Percentiles rank a stretch among this genome's conserved stretches.
Evolutionary conservation across 2,888 invertebrate genomes (phyloP).

Genomic region (Tillus elongatus): DNA sequence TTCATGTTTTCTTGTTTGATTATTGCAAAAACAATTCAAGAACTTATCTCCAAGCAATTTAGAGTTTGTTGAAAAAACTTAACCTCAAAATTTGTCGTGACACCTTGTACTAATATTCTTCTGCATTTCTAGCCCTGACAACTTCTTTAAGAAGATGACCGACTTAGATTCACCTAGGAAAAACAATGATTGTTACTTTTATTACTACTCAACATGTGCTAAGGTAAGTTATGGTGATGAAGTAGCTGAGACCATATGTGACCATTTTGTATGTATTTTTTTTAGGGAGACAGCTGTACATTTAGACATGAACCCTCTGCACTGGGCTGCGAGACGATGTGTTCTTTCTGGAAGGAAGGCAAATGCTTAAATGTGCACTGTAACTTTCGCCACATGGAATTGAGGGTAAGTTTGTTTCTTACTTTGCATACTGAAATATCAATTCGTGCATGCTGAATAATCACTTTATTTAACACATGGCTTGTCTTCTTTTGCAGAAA

Average conservation of each 20-base stretch:
- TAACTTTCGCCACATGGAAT: slow-evolving; percentile 77
- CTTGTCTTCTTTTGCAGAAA: slow-evolving; percentile 50
- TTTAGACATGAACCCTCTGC: slow-evolving; percentile 80
- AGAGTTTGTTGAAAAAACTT: no score
- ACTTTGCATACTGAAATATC: slow-evolving; percentile 2
- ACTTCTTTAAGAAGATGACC: slow-evolving; percentile 42
- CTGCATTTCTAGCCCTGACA: slow-evolving; percentile 34
- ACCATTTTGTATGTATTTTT: slow-evolving; percentile 18
- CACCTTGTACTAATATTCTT: no score
- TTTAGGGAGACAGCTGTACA: slow-evolving; percentile 68
- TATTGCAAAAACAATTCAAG: no score
- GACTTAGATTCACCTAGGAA: slow-evolving; percentile 62
- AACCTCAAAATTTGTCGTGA: no score
- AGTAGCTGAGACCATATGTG: slow-evolving; percentile 19
- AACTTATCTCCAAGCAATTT: no score
- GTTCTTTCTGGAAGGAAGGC: slow-evolving; percentile 73
- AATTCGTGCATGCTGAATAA: no score
- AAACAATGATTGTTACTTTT: slow-evolving; percentile 83
- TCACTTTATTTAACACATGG: no score
- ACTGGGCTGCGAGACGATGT: slow-evolving; percentile 72
- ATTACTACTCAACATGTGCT: slow-evolving; percentile 76
- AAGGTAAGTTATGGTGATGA: no score
- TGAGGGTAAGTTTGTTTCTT: slow-evolving; percentile 50
- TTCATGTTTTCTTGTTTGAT: no score
- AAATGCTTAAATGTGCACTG: slow-evolving; percentile 70